phyloP scores from a whole-genome alignment of 2,113 vertebrate species.

The Lophotis ruficrista region DNA sequence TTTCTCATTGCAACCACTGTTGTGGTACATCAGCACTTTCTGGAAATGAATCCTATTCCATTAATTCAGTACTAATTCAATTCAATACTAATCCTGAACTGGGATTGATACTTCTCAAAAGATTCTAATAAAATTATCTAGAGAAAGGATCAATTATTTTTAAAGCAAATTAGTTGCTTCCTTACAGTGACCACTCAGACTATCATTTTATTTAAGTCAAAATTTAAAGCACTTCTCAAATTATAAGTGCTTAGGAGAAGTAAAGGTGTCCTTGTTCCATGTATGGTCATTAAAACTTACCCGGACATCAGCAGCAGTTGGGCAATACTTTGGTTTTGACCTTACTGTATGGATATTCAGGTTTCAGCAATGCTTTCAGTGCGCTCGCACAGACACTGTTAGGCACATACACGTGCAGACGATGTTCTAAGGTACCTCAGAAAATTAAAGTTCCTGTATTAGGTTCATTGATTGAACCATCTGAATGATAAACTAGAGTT shows the following conservation, averaged over 20 bases:
- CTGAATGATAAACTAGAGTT: neutral
- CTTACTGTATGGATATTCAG: neutral
- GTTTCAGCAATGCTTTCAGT: neutral
- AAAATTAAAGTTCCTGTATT: neutral
- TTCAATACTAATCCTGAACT: neutral
- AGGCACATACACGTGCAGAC: fast-evolving
- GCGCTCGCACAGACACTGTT: neutral
- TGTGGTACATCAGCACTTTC: neutral
- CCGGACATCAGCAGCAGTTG: neutral
- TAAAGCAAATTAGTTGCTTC: neutral
- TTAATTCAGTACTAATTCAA: neutral
- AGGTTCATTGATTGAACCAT: neutral
- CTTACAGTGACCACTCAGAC: neutral
- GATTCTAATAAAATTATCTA: neutral
- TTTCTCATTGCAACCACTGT: neutral
- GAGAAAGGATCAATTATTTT: neutral
- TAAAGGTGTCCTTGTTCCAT: neutral
- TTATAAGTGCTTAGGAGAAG: neutral
- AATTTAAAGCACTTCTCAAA: neutral
- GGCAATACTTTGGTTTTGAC: neutral
- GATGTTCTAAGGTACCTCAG: neutral
- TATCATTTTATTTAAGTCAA: neutral
- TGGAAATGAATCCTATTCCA: neutral
- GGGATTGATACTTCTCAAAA: neutral
- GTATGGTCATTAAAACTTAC: neutral